These are phyloP conservation scores for Tachina lurida DNA, from an alignment of 2,888 invertebrate genomes.

Conservation along the genomic window DNA sequence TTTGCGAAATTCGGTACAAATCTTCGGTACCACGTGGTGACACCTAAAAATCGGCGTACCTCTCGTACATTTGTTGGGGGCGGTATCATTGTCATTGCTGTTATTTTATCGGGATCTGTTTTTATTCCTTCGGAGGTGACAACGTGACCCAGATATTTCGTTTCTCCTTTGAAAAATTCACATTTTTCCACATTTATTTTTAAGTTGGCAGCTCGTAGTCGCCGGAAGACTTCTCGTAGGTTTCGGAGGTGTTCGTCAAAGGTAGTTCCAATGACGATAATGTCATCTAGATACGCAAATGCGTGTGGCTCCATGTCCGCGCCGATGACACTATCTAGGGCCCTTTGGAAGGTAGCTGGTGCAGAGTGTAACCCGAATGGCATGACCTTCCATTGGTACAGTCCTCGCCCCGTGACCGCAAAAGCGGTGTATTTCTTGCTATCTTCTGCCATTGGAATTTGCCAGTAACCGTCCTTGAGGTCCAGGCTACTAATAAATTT, in stretches of 20 bases:
- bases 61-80: not conserved
- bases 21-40: not conserved
- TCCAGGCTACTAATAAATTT: too few relatives aligned
- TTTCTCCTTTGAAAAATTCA: too few relatives aligned
- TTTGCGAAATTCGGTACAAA: not conserved
- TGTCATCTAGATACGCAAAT: not conserved
- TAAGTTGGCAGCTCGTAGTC: too few relatives aligned
- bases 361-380: slow-evolving; percentile 55
- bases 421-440: slow-evolving; percentile 54
- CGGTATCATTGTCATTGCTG: not conserved
- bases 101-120: not conserved
- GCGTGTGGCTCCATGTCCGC: slow-evolving; percentile 13
- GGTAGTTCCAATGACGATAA: too few relatives aligned
- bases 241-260: too few relatives aligned
- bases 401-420: slow-evolving; percentile 39
- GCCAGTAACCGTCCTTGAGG: not conserved
- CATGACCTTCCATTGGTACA: slow-evolving; percentile 47
- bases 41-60: not conserved
- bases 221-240: too few relatives aligned
- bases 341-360: slow-evolving; percentile 53
- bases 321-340: slow-evolving; percentile 30
- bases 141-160: too few relatives aligned
- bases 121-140: too few relatives aligned
- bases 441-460: slow-evolving; percentile 13
- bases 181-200: too few relatives aligned